Conservation (phyloP, 2,113 vertebrate genomes). For the Bos javanicus region DNA sequence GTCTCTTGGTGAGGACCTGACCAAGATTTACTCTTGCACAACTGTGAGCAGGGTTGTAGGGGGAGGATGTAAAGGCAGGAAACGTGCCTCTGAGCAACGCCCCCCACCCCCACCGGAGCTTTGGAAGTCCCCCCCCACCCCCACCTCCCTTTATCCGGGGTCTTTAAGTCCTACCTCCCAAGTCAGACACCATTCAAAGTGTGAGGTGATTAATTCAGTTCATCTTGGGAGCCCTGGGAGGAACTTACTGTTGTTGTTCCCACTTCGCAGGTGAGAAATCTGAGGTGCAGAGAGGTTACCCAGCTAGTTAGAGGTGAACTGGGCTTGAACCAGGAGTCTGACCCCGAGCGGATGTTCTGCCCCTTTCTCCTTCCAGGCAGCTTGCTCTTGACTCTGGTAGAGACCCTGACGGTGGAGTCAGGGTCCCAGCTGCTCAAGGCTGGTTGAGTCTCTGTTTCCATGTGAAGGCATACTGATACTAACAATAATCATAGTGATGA, state of each 20-base stretch:
- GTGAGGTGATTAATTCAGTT: accelerated
- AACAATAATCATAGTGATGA: neutral
- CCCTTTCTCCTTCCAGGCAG: accelerated
- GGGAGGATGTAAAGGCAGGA: neutral
- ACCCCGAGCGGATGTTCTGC: neutral
- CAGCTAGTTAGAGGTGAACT: neutral
- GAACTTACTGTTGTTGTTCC: neutral
- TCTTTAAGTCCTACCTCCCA: accelerated
- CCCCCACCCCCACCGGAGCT: neutral
- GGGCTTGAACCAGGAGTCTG: neutral
- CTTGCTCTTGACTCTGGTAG: neutral
- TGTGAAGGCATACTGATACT: neutral
- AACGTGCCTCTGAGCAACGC: neutral
- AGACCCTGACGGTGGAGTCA: accelerated
- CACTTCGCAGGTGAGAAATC: neutral
- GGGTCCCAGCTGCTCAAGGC: neutral
- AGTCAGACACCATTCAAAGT: neutral
- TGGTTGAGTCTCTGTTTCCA: neutral
- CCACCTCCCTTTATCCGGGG: accelerated
- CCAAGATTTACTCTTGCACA: accelerated
- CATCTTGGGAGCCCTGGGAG: neutral
- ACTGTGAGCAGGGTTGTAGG: neutral
- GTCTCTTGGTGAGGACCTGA: neutral
- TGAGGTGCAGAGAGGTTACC: neutral
- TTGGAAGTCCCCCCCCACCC: neutral